phyloP scores from a whole-genome alignment of 92 coral and sea anemone species.

The Hydrozoanthus gracilis region DNA sequence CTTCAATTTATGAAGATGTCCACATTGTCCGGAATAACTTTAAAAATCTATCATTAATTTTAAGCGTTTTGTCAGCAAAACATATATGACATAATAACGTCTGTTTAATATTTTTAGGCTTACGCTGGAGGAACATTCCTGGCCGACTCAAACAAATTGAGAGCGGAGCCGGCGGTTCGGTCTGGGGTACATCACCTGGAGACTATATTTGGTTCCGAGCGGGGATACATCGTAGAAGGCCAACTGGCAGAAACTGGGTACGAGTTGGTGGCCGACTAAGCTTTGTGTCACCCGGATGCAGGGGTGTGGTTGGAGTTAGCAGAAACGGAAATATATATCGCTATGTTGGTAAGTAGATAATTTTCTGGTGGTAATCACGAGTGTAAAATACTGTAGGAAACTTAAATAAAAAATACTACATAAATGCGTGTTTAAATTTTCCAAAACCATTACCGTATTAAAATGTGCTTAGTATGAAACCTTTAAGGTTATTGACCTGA shows the following conservation, averaged over 20 bases:
- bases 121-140: neutral
- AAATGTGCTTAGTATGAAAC: neutral
- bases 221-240: slow-evolving; percentile 36
- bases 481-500: too few species aligned
- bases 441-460: neutral
- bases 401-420: neutral
- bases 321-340: slow-evolving; percentile 9
- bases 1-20: too few species aligned
- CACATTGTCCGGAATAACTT: too few species aligned
- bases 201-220: slow-evolving; percentile 26
- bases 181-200: slow-evolving; percentile 1
- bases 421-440: neutral
- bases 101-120: neutral
- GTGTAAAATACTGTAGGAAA: neutral
- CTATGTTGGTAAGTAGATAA: slow-evolving; percentile 10
- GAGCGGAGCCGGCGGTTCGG: slow-evolving; percentile 17
- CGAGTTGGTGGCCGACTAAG: slow-evolving; percentile 39
- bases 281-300: slow-evolving; percentile 35
- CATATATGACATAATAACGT: neutral
- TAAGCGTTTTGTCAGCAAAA: neutral
- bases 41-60: too few species aligned
- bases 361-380: neutral
- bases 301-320: slow-evolving; percentile 27
- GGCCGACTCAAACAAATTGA: slow-evolving; percentile 34
- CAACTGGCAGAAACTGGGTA: slow-evolving; percentile 42